These are phyloP conservation scores for Psittacula cyanocephala DNA, from an alignment of 2,113 vertebrate species.

Conservation along the genomic window DNA sequence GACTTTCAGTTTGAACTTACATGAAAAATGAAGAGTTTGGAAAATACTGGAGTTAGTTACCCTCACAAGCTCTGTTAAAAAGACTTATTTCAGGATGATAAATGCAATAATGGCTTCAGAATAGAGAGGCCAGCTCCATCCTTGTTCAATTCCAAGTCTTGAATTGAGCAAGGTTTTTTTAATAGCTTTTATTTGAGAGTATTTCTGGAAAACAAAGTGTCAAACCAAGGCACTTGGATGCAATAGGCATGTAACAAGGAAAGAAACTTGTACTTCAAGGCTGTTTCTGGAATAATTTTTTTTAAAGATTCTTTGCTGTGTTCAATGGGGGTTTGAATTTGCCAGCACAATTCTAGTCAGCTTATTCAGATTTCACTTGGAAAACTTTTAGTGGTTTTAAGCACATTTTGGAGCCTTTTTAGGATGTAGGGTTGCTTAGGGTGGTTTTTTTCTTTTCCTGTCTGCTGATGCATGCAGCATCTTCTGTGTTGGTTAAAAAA, in stretches of 20 bases:
- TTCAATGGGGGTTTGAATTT: neutral
- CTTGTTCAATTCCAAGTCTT: neutral
- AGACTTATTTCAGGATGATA: neutral
- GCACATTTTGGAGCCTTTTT: neutral
- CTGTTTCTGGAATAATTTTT: neutral
- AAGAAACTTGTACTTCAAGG: neutral
- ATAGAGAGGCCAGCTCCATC: neutral
- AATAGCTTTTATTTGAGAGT: neutral
- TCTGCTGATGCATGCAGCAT: neutral
- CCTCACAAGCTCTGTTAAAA: neutral
- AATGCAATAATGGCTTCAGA: neutral
- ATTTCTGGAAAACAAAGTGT: neutral
- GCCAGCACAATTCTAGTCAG: neutral
- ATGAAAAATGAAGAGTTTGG: neutral
- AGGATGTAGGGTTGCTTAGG: neutral
- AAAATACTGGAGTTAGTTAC: neutral
- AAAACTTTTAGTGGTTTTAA: neutral
- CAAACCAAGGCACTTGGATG: neutral
- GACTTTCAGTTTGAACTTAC: neutral
- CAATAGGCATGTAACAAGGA: rapidly evolving
- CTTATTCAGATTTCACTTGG: neutral
- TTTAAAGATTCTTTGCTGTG: neutral
- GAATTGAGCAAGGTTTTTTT: neutral
- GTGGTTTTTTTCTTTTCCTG: neutral
- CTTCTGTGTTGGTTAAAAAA: neutral